phyloP scores from a whole-genome alignment of 2,113 vertebrate genomes.

The Tylochromis polylepis region DNA sequence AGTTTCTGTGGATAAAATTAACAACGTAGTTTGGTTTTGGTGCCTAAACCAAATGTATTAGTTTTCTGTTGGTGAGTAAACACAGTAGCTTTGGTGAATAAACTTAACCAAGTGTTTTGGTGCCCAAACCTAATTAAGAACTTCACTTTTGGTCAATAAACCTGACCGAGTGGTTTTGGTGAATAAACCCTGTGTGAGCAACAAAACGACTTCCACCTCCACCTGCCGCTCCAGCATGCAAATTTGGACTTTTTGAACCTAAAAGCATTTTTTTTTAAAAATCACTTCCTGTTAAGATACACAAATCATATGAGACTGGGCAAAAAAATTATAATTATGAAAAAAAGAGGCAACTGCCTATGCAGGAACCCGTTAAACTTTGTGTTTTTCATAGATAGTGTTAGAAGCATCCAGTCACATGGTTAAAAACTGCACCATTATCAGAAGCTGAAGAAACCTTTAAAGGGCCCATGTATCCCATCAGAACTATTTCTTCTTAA shows the following conservation, averaged over 20 bases:
- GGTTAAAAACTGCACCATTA: not conserved
- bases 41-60: not conserved
- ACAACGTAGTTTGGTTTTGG: not conserved
- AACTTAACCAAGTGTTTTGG: not conserved
- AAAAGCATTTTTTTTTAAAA: not conserved
- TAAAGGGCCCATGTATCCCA: not conserved
- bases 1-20: not conserved
- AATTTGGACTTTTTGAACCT: not conserved
- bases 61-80: not conserved
- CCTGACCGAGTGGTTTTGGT: not conserved
- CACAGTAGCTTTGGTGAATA: not conserved
- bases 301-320: not conserved
- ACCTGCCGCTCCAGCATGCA: not conserved
- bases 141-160: not conserved
- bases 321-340: not conserved
- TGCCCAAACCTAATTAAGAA: not conserved
- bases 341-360: not conserved
- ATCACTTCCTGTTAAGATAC: not conserved
- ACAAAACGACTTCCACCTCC: not conserved
- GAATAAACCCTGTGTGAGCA: not conserved
- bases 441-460: not conserved
- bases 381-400: not conserved
- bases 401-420: not conserved
- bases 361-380: not conserved
- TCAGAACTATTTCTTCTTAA: not conserved